Conservation (phyloP, 2,797 vertebrate species). For the Forpus xanthops region DNA sequence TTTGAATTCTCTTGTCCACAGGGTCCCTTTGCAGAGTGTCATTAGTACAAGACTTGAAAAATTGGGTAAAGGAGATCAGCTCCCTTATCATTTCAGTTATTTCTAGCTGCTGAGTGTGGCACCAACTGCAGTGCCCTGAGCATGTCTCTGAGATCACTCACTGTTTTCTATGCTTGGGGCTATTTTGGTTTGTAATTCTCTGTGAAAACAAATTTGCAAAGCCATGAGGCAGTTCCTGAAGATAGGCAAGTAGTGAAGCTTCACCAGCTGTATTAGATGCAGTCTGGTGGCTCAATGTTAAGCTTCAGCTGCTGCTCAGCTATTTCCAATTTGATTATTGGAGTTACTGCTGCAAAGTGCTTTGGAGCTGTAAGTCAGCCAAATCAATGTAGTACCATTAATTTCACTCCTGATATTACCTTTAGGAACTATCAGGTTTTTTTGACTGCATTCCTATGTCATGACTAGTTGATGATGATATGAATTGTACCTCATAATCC, state of each 20-base stretch:
- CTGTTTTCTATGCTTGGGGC: background rate
- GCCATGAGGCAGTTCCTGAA: background rate
- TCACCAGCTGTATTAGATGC: background rate
- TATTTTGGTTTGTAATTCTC: background rate
- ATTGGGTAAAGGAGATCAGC: background rate
- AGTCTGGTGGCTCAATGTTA: background rate
- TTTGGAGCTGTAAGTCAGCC: background rate
- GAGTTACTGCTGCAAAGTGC: background rate
- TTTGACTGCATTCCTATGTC: background rate
- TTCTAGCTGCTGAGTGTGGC: background rate
- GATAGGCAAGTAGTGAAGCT: background rate
- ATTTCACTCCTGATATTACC: background rate
- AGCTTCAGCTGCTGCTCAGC: background rate
- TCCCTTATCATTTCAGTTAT: background rate
- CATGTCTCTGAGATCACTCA: background rate
- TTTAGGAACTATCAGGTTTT: rapidly evolving
- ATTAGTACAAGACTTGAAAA: background rate
- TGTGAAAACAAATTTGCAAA: background rate
- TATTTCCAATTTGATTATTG: background rate
- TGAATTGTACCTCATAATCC: background rate
- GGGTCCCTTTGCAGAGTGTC: background rate
- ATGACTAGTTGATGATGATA: background rate
- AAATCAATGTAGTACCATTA: background rate
- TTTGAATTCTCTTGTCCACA: background rate
- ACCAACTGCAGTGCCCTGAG: no score